These are phyloP conservation scores for Glossosoma conforme DNA, from an alignment of 1,140 invertebrate genomes.

Conservation along the genomic window DNA sequence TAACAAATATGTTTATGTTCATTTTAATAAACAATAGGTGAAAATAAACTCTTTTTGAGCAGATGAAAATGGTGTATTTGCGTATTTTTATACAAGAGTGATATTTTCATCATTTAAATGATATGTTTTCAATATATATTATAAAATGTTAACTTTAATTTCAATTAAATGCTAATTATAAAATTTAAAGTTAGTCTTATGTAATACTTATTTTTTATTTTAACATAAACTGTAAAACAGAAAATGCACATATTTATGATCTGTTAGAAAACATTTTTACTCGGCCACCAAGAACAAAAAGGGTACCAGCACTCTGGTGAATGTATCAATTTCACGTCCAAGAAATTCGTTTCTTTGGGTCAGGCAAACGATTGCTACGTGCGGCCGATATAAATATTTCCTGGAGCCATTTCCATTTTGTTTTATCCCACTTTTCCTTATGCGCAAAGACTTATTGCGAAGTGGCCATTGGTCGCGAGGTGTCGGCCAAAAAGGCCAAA, in stretches of 20 bases:
- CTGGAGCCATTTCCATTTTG: slow-evolving; percentile 23
- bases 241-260: too few relatives aligned
- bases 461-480: slow-evolving; percentile 3
- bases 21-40: too few relatives aligned
- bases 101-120: too few relatives aligned
- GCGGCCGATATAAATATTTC: slow-evolving; percentile 27
- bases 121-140: too few relatives aligned
- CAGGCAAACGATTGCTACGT: slow-evolving; percentile 28
- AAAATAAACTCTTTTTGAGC: too few relatives aligned
- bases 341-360: slow-evolving; percentile 28
- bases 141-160: too few relatives aligned
- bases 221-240: too few relatives aligned
- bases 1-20: too few relatives aligned
- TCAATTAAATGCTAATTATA: too few relatives aligned
- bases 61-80: too few relatives aligned
- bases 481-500: slow-evolving; percentile 8
- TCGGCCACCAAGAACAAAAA: not conserved
- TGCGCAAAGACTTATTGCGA: slow-evolving; percentile 18
- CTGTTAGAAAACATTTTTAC: slow-evolving; percentile 4
- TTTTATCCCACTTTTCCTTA: slow-evolving; percentile 19
- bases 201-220: not conserved
- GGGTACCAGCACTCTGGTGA: slow-evolving; percentile 16
- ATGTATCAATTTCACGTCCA: slow-evolving; percentile 31
- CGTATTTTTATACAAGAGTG: too few relatives aligned
- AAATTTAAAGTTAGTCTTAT: not conserved